A percentile compares a stretch with the other conserved stretches of the same genome.
These are phyloP conservation scores for Poicephalus meyeri DNA, from an alignment of 2,113 vertebrate species.

Conservation along the genomic window DNA sequence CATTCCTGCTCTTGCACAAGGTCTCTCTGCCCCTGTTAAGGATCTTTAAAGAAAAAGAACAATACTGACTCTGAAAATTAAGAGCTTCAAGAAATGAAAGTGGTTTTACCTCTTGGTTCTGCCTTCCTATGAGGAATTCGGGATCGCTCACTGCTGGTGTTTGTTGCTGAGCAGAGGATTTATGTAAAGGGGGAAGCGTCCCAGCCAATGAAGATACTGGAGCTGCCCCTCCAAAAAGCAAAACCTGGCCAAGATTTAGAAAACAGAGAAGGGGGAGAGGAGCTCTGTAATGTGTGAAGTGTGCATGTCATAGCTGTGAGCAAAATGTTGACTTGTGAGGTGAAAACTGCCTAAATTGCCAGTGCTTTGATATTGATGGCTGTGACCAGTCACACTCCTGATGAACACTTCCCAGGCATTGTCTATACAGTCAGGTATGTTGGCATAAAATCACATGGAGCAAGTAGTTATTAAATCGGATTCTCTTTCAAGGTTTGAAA, in stretches of 20 bases:
- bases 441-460: background rate
- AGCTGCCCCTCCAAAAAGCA: background rate
- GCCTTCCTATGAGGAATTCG: background rate
- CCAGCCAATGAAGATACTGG: background rate
- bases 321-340: background rate
- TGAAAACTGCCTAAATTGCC: background rate
- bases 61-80: background rate
- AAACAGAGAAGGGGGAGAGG: background rate
- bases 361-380: background rate
- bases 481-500: conserved; percentile 2
- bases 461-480: conserved; percentile 11
- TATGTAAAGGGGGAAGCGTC: background rate
- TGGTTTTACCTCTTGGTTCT: background rate
- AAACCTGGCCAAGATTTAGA: background rate
- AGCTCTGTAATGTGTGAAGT: background rate
- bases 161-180: background rate
- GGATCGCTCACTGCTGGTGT: background rate
- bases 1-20: background rate
- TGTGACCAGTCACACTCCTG: background rate
- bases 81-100: background rate
- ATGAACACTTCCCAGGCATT: background rate
- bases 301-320: background rate
- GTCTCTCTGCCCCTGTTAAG: background rate
- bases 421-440: background rate
- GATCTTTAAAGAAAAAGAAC: background rate